A percentile compares a stretch with the other conserved stretches of the same genome.
Evolutionary conservation across 1,140 invertebrate species (phyloP).

Genomic region (Aphis gossypii): DNA sequence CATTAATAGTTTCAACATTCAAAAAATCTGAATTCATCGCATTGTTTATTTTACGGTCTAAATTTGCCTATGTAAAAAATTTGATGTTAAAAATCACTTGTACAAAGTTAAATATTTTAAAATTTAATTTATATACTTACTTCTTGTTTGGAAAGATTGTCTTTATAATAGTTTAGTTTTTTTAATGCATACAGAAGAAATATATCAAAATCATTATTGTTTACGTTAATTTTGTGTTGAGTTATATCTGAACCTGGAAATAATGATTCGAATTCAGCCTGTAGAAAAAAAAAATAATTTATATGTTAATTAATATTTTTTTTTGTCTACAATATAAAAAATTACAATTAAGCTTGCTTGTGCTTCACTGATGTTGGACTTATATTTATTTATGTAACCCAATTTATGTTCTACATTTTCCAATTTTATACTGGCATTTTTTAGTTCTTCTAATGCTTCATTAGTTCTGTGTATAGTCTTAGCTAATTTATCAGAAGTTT

Average conservation of each 20-base stretch:
- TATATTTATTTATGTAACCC: slow-evolving; percentile 14
- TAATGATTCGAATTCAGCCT: slow-evolving; percentile 48
- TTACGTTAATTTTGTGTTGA: slow-evolving; percentile 33
- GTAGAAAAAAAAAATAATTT: background rate
- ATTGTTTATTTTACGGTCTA: slow-evolving; percentile 43
- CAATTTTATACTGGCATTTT: background rate
- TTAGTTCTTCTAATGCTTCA: background rate
- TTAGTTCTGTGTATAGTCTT: slow-evolving; percentile 28
- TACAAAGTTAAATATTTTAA: background rate
- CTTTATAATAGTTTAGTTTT: slow-evolving; percentile 44
- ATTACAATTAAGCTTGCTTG: slow-evolving; percentile 20
- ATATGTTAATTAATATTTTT: background rate
- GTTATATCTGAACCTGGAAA: slow-evolving; percentile 47
- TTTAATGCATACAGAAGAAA: slow-evolving; percentile 49
- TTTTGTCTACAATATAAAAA: background rate
- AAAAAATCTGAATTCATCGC: slow-evolving; percentile 39
- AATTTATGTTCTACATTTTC: slow-evolving; percentile 37
- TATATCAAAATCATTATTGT: slow-evolving; percentile 37
- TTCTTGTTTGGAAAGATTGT: slow-evolving; percentile 29
- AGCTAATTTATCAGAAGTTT: slow-evolving; percentile 2
- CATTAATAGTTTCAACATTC: slow-evolving; percentile 26
- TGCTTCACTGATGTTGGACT: slow-evolving; percentile 18
- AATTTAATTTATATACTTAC: background rate
- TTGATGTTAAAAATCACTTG: background rate
- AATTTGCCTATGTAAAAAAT: slow-evolving; percentile 14